Base-by-base conservation (phyloP, 2,113 vertebrate species). In the Platycercus adscitus region DNA sequence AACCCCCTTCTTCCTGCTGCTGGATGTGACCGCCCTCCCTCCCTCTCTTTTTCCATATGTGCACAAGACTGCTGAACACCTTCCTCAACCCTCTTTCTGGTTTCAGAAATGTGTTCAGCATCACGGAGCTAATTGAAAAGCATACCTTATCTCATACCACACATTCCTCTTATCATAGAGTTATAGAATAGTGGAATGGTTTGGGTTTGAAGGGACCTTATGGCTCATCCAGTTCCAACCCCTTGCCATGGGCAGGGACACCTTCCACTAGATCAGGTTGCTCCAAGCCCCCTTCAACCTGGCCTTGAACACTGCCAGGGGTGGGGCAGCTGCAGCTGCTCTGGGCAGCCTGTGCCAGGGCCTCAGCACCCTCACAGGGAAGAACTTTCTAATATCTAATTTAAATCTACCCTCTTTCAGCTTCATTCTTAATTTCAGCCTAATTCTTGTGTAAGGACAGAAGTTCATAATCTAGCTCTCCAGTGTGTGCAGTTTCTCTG, bases 41-140 rank as follows among this genome's bases (percentile, higher is more conserved):
- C 0, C 33, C 20, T 23, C 18, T 6, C 46, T 8, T 17, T 43
- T 31, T 18, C n/a, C 17, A 5, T 4, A 1, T 3, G 5, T 1
- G 3, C 55, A 5, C 25, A 4, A 2, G 55, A 8, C 7, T 10
- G 37, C 70, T 39, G 55, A 58, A 29, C 28, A 2, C 10, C 70
- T 20, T 21, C 25, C 49, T 64, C 6, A 0, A 4, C 17, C 20
- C 29, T 49, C 17, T 24, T 25, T 28, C 33, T 14, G 31, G 9
- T 24, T 43, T 64, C 63, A 17, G 41, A 44, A 23, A 12, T 7
- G 1, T 3, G 1, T 26, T 23, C 19, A 33, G 31, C 35, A 31
- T 41, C 26, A 17, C 8, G 0, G 2, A 20, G 47, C n/a, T 29
- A 7, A 14, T 31, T 7, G 6, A 43, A 46, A 35, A 69, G 25